Evolutionary conservation across 2,113 vertebrate genomes (phyloP), one percentile per base, ranked within the genome.

Genomic region (Alethe diademata): DNA sequence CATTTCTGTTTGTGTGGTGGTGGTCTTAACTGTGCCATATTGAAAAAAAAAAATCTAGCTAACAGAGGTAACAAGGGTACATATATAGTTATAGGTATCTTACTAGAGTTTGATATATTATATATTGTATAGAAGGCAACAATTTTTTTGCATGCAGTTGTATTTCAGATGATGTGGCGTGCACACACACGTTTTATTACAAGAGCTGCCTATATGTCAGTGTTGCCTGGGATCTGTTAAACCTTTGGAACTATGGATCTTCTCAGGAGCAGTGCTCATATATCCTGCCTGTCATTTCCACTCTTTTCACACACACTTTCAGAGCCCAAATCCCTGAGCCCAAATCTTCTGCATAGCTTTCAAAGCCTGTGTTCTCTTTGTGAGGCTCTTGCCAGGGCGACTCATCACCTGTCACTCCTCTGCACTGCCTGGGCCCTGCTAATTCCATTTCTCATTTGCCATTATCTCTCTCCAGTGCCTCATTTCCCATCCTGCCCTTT

Each of bases 371-470:
- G n/a, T 60, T 57, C 19, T 62, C 7, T 2, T 19, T 15, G 25
- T 35, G 26, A 78, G 66, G 57, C 54, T 91, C 36, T 48, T 81
- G 60, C 51, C 2, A 0, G 51, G 2, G 6, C 70, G 31, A 84
- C 79, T 92, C 90, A 93, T 76, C 79, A 91, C 65, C 65, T 93
- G 75, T 81, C 91, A 81, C 79, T 86, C 64, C 58, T 61, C 65
- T 74, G 72, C 61, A 80, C 65, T 0, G 5, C 86, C 47, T 51
- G 35, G 40, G 51, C 43, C 86, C 51, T 89, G 82, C 64, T 93
- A 84, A 95, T 95, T 91, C 84, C 65, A 62, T 74, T 88, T 83
- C 47, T 94, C 72, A 17, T 86, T 54, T 93, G 69, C 56, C 16
- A 50, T 86, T 74, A 90, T 76, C 69, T 67, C 64, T 64, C 67